A percentile compares a stretch with the other conserved stretches of the same genome.
Evolutionary conservation across 2,113 vertebrate genomes (phyloP).

Genomic region (Turdus rufiventris): DNA sequence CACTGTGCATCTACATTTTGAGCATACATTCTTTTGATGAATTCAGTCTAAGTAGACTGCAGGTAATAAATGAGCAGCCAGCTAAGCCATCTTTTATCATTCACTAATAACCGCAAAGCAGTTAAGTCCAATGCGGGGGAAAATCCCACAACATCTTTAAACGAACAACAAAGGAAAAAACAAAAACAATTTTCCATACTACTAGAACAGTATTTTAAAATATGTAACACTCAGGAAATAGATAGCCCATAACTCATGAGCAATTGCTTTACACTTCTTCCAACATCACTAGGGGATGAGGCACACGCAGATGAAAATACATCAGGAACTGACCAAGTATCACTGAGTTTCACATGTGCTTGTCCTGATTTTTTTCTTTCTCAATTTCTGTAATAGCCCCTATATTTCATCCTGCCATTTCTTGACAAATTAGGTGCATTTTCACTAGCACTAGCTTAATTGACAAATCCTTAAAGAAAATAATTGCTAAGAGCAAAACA

Average conservation of each 20-base stretch:
- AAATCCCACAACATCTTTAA: neutral
- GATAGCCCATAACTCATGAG: neutral
- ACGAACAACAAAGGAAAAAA: neutral
- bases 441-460: conserved; percentile 14
- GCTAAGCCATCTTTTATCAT: neutral
- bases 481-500: conserved; percentile 27
- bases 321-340: neutral
- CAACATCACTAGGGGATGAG: neutral
- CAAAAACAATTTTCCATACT: neutral
- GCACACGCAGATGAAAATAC: neutral
- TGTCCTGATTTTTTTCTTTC: neutral
- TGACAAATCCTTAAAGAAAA: conserved; percentile 38
- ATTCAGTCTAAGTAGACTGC: neutral
- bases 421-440: conserved; percentile 33
- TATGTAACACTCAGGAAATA: rapidly evolving
- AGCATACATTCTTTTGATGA: neutral
- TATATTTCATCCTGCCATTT: conserved; percentile 20
- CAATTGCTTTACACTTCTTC: neutral
- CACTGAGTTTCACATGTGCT: neutral
- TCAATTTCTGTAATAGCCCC: neutral
- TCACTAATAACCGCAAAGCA: neutral
- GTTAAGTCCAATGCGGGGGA: neutral
- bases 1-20: neutral
- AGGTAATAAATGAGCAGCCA: neutral
- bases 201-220: neutral